These are phyloP conservation scores for Aphelenchoides besseyi DNA, from an alignment of 1,140 invertebrate genomes.

Conservation along the genomic window DNA sequence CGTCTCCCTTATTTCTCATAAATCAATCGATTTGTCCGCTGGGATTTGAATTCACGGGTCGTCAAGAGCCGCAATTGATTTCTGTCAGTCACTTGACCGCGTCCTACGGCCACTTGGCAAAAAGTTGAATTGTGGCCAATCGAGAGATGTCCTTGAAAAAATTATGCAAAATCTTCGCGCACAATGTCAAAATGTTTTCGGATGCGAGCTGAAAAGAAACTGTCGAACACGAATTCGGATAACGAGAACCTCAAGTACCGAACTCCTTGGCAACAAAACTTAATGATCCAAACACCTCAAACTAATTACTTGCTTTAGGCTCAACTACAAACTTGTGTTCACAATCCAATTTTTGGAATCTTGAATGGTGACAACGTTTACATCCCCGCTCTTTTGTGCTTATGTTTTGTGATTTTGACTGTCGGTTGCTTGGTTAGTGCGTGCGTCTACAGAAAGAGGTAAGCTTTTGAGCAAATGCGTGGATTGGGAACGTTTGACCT, in stretches of 20 bases:
- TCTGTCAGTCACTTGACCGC: background rate
- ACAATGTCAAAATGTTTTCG: too few relatives aligned
- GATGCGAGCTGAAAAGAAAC: too few relatives aligned
- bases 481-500: too few relatives aligned
- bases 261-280: too few relatives aligned
- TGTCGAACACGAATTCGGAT: too few relatives aligned
- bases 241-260: too few relatives aligned
- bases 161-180: conserved; percentile 1
- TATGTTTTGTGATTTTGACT: background rate
- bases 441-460: conserved; percentile 13
- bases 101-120: too few relatives aligned
- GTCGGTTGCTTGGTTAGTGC: conserved; percentile 10
- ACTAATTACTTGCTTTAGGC: conserved; percentile 5
- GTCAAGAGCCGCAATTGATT: conserved; percentile 1
- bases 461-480: background rate
- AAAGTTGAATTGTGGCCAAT: background rate
- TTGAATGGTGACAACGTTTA: background rate
- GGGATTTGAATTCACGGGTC: background rate
- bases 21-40: background rate
- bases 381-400: background rate
- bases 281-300: too few relatives aligned
- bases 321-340: background rate
- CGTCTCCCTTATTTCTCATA: background rate
- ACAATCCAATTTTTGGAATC: conserved; percentile 2
- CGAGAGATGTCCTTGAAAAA: background rate